A percentile compares a stretch with the other conserved stretches of the same genome.
phyloP scores from a whole-genome alignment of 2,888 invertebrate species.

The Spilosoma lubricipeda region DNA sequence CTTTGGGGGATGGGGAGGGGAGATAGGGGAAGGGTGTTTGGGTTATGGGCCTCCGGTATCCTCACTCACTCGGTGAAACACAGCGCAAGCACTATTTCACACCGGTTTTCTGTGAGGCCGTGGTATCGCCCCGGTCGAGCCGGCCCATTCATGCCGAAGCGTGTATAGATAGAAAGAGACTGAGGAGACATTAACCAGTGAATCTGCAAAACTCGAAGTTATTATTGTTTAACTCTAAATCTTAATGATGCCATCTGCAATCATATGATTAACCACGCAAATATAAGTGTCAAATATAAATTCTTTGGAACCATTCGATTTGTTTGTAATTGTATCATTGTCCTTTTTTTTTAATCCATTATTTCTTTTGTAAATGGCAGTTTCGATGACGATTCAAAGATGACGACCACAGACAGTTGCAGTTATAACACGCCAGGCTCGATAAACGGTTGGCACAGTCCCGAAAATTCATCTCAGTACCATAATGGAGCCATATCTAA shows the following conservation, averaged over 20 bases:
- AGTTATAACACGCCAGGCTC: slow-evolving; percentile 85
- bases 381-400: slow-evolving; percentile 86
- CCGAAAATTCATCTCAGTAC: slow-evolving; percentile 74
- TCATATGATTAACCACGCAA: background rate
- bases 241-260: no score
- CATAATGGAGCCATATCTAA: slow-evolving; percentile 82
- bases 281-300: background rate
- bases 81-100: no score
- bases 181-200: no score
- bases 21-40: no score
- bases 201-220: no score
- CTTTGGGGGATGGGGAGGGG: no score
- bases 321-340: background rate
- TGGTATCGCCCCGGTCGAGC: no score
- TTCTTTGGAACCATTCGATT: background rate
- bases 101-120: no score
- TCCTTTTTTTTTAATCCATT: background rate
- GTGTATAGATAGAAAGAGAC: no score
- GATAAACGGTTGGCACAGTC: slow-evolving; percentile 87
- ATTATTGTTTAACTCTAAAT: background rate
- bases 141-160: no score
- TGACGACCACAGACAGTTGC: slow-evolving; percentile 87
- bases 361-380: slow-evolving; percentile 52
- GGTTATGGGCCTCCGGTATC: no score
- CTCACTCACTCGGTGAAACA: no score